A percentile compares a stretch with the other conserved stretches of the same genome.
These are phyloP conservation scores for Drosophila eohydei DNA, from an alignment of 2,888 invertebrate genomes.

Conservation along the genomic window DNA sequence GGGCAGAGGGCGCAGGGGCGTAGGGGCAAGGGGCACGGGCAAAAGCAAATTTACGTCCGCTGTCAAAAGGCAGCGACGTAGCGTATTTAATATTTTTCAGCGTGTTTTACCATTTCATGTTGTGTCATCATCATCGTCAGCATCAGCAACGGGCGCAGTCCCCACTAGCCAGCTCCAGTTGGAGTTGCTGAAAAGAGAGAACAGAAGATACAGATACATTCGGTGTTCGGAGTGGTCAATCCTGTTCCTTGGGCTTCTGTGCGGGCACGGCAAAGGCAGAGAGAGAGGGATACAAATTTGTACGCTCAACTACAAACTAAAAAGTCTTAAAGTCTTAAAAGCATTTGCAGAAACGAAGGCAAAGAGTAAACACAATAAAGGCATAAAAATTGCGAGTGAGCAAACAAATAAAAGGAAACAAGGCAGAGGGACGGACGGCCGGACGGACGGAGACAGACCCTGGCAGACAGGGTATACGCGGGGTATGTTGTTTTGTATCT, in stretches of 20 bases:
- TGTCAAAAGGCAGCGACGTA: slow-evolving; percentile 82
- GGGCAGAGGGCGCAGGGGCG: neutral
- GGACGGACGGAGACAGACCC: neutral
- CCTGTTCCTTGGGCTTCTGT: slow-evolving; percentile 62
- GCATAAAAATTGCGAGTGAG: slow-evolving; percentile 81
- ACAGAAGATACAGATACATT: slow-evolving; percentile 46
- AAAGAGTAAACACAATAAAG: slow-evolving; percentile 80
- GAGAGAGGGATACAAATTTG: slow-evolving; percentile 61
- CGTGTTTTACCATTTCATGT: slow-evolving; percentile 84
- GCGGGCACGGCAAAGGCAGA: slow-evolving; percentile 3
- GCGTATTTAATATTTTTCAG: slow-evolving; percentile 84
- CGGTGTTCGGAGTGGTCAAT: slow-evolving; percentile 50
- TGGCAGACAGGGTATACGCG: slow-evolving; percentile 1
- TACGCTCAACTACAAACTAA: slow-evolving; percentile 78
- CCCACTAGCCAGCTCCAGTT: neutral
- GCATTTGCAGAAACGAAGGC: slow-evolving; percentile 78
- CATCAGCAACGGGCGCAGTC: slow-evolving; percentile 12
- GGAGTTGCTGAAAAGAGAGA: slow-evolving; percentile 8
- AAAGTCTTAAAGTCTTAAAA: slow-evolving; percentile 81
- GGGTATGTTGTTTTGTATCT: slow-evolving; percentile 43
- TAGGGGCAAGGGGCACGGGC: slow-evolving; percentile 33
- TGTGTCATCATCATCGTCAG: slow-evolving; percentile 82
- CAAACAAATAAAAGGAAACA: slow-evolving; percentile 75
- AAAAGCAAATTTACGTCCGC: slow-evolving; percentile 83
- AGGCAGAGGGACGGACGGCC: slow-evolving; percentile 5